Base-by-base conservation (phyloP, 2,888 invertebrate genomes). In the Athetis lepigone region DNA sequence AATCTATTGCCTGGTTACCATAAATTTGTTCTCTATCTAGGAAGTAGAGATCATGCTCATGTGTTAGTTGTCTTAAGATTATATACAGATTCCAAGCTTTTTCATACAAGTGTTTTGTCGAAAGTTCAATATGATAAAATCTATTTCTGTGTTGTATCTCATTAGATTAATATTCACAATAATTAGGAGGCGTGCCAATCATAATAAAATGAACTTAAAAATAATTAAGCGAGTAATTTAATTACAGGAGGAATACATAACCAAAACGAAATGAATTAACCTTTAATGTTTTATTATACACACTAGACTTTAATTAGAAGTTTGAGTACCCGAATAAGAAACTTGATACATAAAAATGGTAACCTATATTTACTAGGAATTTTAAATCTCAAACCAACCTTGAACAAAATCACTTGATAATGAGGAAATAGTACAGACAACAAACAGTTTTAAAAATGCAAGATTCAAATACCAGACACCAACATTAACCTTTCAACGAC, bases 371-470 rank as follows among this genome's bases (percentile, higher is more conserved):
- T 3, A 19, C 11, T 13, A n/a, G 21, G 51, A 62, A 62, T 52
- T 54, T 62, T 49, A 63, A 74, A 58, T 47, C 7, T 13, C n/a
- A 47, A 13, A 27, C 3, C 7, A 50, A 58, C 65, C 69, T 76
- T 74, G 45, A 42, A 47, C 9, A 0, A 46, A 43, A 59, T 59
- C 36, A 33, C 23, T 40, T 4, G n/a, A 19, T 56, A 43, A 60
- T 40, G 27, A 36, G 21, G 23, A 47, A 25, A 25, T 8, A 21
- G 50, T 57, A 55, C 16, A 39, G 23, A 56, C 29, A 1, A 25
- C 13, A 16, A 23, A 45, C 2, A 0, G 0, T 1, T 29, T 29
- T 18, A 27, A 3, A 27, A 2, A 27, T 27, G 11, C 2, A 13
- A 33, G 2, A 13, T 16, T n/a, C n/a, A n/a, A n/a, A n/a, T n/a